Conservation (phyloP, 1,140 invertebrate species). For the Nephila pilipes region DNA sequence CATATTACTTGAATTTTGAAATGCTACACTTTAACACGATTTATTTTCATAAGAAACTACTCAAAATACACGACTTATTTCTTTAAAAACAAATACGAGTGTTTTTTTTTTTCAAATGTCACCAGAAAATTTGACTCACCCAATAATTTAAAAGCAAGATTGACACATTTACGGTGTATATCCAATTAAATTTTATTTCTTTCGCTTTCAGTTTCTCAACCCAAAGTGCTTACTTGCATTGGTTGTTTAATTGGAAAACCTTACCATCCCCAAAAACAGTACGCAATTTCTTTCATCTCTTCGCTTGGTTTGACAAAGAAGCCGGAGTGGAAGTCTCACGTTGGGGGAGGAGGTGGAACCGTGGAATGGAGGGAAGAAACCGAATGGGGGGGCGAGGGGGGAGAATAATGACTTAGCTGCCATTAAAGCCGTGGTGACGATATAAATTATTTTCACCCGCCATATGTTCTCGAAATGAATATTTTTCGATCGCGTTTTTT, state of each 20-base stretch:
- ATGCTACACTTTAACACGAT: too few species aligned
- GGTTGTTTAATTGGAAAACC: background rate
- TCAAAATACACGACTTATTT: too few species aligned
- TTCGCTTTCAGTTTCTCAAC: background rate
- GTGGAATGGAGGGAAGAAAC: background rate
- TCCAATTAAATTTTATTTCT: background rate
- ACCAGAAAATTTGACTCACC: too few species aligned
- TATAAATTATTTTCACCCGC: conserved; percentile 5
- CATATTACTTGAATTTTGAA: too few species aligned
- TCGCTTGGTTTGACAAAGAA: background rate
- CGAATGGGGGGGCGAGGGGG: background rate
- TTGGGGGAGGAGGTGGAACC: background rate
- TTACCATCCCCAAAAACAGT: too few species aligned
- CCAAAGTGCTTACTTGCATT: background rate
- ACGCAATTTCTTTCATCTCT: background rate
- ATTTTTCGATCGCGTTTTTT: conserved; percentile 43
- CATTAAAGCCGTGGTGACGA: conserved; percentile 16
- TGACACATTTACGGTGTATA: background rate
- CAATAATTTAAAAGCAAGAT: too few species aligned
- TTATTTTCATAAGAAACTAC: too few species aligned
- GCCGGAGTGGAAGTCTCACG: background rate
- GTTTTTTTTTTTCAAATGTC: too few species aligned
- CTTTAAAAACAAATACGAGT: too few species aligned
- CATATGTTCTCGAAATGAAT: conserved; percentile 27
- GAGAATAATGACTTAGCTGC: background rate